Percentiles rank a stretch among this genome's conserved stretches.
Conservation (phyloP, 1,140 invertebrate genomes). For the Sipha flava region DNA sequence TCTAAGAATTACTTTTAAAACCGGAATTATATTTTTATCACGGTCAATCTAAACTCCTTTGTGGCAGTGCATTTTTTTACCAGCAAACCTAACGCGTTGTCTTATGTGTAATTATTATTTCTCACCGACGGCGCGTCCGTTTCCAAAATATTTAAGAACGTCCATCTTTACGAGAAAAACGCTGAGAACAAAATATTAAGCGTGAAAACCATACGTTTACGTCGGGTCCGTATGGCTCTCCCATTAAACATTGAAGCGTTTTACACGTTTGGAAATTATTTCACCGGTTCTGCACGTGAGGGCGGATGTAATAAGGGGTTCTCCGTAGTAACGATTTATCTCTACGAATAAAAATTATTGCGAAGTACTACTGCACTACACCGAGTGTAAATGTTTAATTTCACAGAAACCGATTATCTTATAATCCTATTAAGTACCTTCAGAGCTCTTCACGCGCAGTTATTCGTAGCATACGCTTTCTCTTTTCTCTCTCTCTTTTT, state of each 20-base stretch:
- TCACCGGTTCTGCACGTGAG: too few species aligned
- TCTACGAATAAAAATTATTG: neutral
- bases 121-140: neutral
- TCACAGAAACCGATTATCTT: neutral
- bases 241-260: too few species aligned
- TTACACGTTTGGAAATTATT: too few species aligned
- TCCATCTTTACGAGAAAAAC: too few species aligned
- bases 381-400: constrained; percentile 1
- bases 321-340: neutral
- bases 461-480: too few species aligned
- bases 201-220: too few species aligned
- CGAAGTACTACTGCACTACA: neutral
- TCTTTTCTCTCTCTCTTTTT: too few species aligned
- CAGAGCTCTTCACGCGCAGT: too few species aligned
- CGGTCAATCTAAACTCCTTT: neutral
- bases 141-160: neutral
- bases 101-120: neutral
- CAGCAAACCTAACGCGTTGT: neutral
- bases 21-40: neutral
- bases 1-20: neutral
- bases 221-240: too few species aligned
- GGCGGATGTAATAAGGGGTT: too few species aligned
- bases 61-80: neutral
- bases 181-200: too few species aligned
- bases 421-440: neutral